Base-by-base conservation (phyloP, 2,113 vertebrate genomes). In the Perca schrenkii region DNA sequence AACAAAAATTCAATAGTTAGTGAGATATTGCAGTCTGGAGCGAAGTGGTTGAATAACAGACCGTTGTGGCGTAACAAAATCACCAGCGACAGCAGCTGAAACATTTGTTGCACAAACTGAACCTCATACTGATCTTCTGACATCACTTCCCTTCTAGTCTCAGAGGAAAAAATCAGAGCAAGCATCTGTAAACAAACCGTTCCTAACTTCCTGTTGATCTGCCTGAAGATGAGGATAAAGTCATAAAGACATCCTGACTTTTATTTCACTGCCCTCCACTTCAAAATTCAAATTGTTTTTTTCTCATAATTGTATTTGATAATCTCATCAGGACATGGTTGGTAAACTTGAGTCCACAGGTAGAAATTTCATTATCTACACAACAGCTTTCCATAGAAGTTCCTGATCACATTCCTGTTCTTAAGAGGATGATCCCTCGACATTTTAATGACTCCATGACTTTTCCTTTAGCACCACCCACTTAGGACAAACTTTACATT, bases 141-240 rank as follows among this genome's bases (percentile, higher is more conserved):
- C 76, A 61, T 84, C 17, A 73, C 68, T 79, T 86, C 83, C 57
- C 22, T 19, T 60, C 47, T n/a, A 7, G 70, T 58, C 25, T 83
- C 64, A n/a, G n/a, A 83, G 89, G 87, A 87, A 84, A 82, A 64
- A 67, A 84, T 89, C 80, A 52, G 49, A 87, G n/a, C 21, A n/a
- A 54, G 50, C 50, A 1, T 49, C 21, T 68, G 25, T 89, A 91
- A 87, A 89, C 80, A 91, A 87, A 74, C n/a, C 21, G 40, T 82
- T 77, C 74, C 71, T 13, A 40, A 74, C 73, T 91, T 89, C 89
- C 85, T 86, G 83, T 47, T 34, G 13, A 7, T 60, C 49, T 22
- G 28, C 47, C 36, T 54, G 28, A 31, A 61, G 64, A 58, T 1
- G 4, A 62, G 40, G 25, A 56, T 6, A 2, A 67, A 64, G 53